These are phyloP conservation scores for Gallinago media DNA, from an alignment of 2,113 vertebrate species.

Conservation along the genomic window DNA sequence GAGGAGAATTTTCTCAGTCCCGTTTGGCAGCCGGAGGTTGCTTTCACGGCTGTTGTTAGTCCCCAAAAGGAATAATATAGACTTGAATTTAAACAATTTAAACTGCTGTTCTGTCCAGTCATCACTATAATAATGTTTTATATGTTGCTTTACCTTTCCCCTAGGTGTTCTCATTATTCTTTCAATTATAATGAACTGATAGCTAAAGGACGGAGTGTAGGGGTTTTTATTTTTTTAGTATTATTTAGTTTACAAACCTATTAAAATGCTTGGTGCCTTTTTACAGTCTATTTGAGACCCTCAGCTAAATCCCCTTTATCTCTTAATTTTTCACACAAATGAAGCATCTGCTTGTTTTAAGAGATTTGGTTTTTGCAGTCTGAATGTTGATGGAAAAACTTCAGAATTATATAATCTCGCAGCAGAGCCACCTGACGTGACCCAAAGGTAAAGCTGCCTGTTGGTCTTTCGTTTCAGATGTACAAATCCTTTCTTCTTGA, in stretches of 20 bases:
- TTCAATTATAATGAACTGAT: fast-evolving
- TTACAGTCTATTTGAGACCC: background rate
- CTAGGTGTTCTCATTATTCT: background rate
- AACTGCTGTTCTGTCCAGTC: fast-evolving
- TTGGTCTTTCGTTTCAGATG: background rate
- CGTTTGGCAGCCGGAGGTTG: fast-evolving
- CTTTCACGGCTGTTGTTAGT: background rate
- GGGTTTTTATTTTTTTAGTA: background rate
- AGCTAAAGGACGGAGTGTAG: background rate
- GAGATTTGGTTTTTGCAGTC: background rate
- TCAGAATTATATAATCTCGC: background rate
- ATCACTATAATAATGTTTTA: fast-evolving
- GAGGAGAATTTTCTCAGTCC: fast-evolving
- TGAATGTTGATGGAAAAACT: background rate
- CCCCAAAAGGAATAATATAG: fast-evolving
- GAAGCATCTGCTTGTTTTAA: background rate
- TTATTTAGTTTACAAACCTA: background rate
- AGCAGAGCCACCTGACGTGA: background rate
- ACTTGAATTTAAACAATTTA: background rate
- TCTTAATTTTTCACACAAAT: background rate
- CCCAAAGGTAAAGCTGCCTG: background rate
- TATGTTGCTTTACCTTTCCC: background rate
- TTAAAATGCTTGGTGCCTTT: background rate
- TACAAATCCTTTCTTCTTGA: background rate
- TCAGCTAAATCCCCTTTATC: background rate